A percentile compares a stretch with the other conserved stretches of the same genome.
These are phyloP conservation scores for Ginglymostoma cirratum DNA, from an alignment of 2,113 vertebrate genomes.

Conservation along the genomic window DNA sequence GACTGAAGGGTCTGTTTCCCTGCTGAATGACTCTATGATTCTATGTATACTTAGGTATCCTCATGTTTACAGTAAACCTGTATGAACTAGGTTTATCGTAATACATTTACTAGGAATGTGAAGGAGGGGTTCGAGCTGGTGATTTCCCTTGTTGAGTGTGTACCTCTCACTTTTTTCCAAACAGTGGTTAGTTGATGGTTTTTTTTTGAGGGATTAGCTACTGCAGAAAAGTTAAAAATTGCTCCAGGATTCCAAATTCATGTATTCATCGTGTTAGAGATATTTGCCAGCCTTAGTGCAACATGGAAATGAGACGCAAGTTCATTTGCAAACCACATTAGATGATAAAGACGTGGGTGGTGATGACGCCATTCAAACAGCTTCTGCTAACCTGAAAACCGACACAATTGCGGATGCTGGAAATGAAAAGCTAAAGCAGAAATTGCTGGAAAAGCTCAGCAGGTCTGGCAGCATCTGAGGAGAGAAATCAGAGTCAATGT, in stretches of 20 bases:
- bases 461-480: too few species aligned
- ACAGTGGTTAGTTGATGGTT: neutral
- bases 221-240: neutral
- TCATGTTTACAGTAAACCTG: neutral
- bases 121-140: too few species aligned
- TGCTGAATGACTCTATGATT: too few species aligned
- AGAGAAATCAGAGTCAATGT: too few species aligned
- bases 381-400: neutral
- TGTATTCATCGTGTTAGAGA: neutral
- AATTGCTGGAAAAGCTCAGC: too few species aligned
- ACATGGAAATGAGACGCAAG: neutral
- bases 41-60: neutral
- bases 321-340: too few species aligned
- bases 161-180: neutral
- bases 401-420: too few species aligned
- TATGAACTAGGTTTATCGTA: too few species aligned
- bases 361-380: neutral
- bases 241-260: neutral
- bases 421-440: too few species aligned
- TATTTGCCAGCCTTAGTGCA: neutral
- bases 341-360: neutral
- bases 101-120: too few species aligned
- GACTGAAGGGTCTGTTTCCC: too few species aligned
- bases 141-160: neutral
- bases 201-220: neutral